Evolutionary conservation across 2,113 vertebrate genomes (phyloP).

Genomic region (Ageneiosus marmoratus): DNA sequence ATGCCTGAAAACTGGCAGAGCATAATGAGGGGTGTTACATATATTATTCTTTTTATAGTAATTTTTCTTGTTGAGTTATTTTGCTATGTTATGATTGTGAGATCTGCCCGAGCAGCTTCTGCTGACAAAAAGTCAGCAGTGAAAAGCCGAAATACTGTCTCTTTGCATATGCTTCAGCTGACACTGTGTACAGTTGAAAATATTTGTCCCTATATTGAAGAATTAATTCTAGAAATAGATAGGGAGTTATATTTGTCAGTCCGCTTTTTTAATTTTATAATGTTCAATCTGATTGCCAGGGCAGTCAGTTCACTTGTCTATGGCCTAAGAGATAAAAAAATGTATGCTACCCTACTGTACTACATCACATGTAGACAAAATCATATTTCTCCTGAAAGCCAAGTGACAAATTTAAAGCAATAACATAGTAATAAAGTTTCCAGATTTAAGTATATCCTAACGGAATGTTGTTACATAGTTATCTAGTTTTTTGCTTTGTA

Average conservation of each 20-base stretch:
- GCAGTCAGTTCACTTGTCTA: constrained; percentile 60
- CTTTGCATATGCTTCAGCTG: constrained; percentile 60
- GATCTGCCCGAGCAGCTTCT: constrained; percentile 46
- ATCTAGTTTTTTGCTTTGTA: not conserved
- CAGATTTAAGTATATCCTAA: not conserved
- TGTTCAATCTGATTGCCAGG: constrained; percentile 53
- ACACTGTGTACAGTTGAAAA: constrained; percentile 51
- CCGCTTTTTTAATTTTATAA: constrained; percentile 52
- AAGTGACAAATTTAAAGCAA: not conserved
- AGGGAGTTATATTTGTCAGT: constrained; percentile 35
- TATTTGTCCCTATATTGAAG: constrained; percentile 51
- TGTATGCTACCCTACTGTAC: constrained; percentile 26
- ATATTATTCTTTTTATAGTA: constrained; percentile 23
- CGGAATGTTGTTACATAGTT: not conserved
- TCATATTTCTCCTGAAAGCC: constrained; percentile 23
- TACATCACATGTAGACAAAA: constrained; percentile 45
- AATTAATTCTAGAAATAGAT: constrained; percentile 26
- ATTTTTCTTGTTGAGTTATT: constrained; percentile 38
- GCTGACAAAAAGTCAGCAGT: constrained; percentile 43
- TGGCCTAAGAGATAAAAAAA: constrained; percentile 58
- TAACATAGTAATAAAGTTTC: not conserved
- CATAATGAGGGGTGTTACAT: constrained; percentile 11
- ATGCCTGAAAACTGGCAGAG: constrained; percentile 29
- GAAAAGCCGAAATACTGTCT: constrained; percentile 54
- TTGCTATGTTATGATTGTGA: constrained; percentile 55